Conservation (phyloP, 1,140 invertebrate genomes). For the Cepaea nemoralis region DNA sequence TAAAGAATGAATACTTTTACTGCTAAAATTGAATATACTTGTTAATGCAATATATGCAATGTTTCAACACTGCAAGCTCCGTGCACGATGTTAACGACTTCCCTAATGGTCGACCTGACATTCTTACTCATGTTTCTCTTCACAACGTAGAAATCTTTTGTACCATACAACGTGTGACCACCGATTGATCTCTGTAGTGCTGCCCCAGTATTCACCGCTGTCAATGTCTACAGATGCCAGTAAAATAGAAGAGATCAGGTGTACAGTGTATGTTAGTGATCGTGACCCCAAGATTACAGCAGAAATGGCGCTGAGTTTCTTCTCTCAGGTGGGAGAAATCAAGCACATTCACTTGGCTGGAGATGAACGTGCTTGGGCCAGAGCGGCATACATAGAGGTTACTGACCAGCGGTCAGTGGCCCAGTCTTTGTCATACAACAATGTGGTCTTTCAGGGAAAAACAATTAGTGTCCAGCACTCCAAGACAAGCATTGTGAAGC, state of each 20-base stretch:
- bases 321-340: constrained; percentile 88
- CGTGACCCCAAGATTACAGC: constrained; percentile 75
- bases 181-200: constrained; percentile 80
- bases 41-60: too few species aligned
- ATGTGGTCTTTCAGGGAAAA: constrained; percentile 79
- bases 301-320: constrained; percentile 82
- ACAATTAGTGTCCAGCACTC: constrained; percentile 89
- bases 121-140: too few species aligned
- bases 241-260: constrained; percentile 95
- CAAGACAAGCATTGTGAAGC: constrained; percentile 89
- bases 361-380: constrained; percentile 80
- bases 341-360: constrained; percentile 95
- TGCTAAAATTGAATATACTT: too few species aligned
- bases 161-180: constrained; percentile 94
- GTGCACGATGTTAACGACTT: too few species aligned
- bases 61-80: too few species aligned
- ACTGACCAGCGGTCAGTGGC: constrained; percentile 90
- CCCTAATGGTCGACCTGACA: too few species aligned
- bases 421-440: constrained; percentile 88
- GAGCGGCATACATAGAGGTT: constrained; percentile 92
- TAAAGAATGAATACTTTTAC: too few species aligned
- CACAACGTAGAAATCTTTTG: too few species aligned
- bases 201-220: constrained; percentile 92
- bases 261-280: constrained; percentile 87
- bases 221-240: constrained; percentile 89